Evolutionary conservation across 2,113 vertebrate species (phyloP).

Genomic region (Chaenocephalus aceratus): DNA sequence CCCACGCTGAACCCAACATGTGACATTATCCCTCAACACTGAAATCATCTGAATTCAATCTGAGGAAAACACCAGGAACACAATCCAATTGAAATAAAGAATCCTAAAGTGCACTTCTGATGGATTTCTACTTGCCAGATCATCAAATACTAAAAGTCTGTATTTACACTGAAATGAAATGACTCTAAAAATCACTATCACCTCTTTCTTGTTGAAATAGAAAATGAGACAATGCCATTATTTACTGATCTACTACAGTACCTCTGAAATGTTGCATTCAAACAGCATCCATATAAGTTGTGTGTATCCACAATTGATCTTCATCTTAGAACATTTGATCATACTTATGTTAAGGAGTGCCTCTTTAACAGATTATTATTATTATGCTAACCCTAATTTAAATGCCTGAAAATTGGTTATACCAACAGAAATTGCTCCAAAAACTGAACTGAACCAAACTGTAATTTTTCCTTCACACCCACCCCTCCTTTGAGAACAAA

Average conservation of each 20-base stretch:
- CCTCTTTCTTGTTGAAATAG: too few relatives aligned
- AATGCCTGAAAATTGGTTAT: not conserved
- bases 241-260: not conserved
- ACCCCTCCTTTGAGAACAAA: not conserved
- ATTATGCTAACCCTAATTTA: not conserved
- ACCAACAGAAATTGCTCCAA: not conserved
- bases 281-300: not conserved
- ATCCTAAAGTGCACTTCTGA: not conserved
- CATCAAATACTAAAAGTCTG: too few relatives aligned
- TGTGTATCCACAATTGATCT: not conserved
- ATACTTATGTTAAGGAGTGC: too few relatives aligned
- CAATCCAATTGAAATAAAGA: not conserved
- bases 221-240: too few relatives aligned
- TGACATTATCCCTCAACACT: not conserved
- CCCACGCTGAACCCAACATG: too few relatives aligned
- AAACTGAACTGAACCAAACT: not conserved
- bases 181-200: too few relatives aligned
- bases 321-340: not conserved
- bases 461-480: constrained; percentile 16
- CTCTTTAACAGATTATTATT: not conserved
- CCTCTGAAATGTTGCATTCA: not conserved
- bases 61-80: not conserved
- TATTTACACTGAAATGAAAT: too few relatives aligned
- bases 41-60: not conserved
- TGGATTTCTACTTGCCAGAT: not conserved